A percentile compares a stretch with the other conserved stretches of the same genome.
phyloP scores from a whole-genome alignment of 2,888 invertebrate species.

The Sphinx pinastri region DNA sequence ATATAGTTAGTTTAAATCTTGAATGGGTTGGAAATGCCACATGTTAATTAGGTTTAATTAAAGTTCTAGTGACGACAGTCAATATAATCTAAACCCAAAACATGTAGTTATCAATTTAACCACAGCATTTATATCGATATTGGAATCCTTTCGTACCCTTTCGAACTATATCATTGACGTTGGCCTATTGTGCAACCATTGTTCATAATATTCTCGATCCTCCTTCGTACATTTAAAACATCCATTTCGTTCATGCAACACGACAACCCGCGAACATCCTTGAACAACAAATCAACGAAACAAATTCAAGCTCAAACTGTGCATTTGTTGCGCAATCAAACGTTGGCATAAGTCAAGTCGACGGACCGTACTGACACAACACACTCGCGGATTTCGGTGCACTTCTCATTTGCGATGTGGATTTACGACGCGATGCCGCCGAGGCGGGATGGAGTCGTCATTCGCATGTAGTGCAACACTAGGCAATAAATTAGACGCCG shows the following conservation, averaged over 20 bases:
- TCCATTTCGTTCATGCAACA: constrained; percentile 21
- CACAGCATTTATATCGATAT: constrained; percentile 17
- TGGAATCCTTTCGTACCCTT: constrained; percentile 24
- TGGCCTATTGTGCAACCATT: constrained; percentile 26
- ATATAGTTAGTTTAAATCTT: too few relatives aligned
- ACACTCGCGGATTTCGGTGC: constrained; percentile 49
- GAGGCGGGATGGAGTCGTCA: constrained; percentile 77
- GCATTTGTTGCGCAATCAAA: constrained; percentile 6
- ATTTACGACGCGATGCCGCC: constrained; percentile 61
- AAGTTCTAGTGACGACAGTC: background rate
- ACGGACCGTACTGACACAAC: constrained; percentile 29
- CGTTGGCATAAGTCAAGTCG: background rate
- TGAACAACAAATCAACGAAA: constrained; percentile 24
- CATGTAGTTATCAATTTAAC: constrained; percentile 20
- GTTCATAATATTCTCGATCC: constrained; percentile 20
- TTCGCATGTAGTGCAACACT: constrained; percentile 72
- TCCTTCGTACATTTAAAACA: constrained; percentile 25
- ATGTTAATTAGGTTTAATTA: background rate
- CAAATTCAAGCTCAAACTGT: constrained; percentile 16
- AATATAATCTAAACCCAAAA: constrained; percentile 4
- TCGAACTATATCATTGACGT: constrained; percentile 25
- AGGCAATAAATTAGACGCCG: constrained; percentile 77
- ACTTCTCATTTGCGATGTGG: constrained; percentile 56
- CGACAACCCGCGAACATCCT: constrained; percentile 20
- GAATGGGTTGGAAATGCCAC: too few relatives aligned